phyloP scores from a whole-genome alignment of 2,113 vertebrate genomes.

The Mus spicilegus region DNA sequence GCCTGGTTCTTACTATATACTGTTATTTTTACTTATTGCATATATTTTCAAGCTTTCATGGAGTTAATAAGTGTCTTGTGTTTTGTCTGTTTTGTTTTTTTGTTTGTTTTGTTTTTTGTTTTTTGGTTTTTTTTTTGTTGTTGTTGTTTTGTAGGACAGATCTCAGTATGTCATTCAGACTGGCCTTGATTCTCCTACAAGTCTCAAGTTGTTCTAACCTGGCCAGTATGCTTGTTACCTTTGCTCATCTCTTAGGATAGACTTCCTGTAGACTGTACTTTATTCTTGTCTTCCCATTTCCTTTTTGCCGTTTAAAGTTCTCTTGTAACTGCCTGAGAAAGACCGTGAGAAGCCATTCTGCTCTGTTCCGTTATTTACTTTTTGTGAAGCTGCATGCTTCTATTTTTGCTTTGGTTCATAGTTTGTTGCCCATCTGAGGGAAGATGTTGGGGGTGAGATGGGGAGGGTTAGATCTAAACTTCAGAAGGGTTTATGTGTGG shows the following conservation, averaged over 20 bases:
- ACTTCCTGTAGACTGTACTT: not conserved
- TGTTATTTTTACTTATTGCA: not conserved
- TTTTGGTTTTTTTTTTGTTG: too few relatives aligned
- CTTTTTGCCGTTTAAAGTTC: not conserved
- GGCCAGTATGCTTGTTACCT: not conserved
- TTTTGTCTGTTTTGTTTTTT: not conserved
- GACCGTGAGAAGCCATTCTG: not conserved
- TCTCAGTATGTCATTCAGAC: not conserved
- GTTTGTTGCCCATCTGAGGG: not conserved
- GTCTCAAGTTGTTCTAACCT: not conserved
- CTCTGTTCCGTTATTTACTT: not conserved
- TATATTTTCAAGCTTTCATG: not conserved
- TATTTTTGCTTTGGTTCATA: constrained; percentile 14
- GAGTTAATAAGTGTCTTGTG: not conserved
- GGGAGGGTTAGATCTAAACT: not conserved
- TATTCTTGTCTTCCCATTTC: not conserved
- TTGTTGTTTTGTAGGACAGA: not conserved
- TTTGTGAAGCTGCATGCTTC: not conserved
- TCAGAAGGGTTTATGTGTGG: not conserved
- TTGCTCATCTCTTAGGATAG: not conserved
- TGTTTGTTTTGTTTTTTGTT: not conserved
- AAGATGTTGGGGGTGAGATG: not conserved
- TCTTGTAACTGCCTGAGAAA: not conserved
- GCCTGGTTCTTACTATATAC: not conserved
- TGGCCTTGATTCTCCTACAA: not conserved